Evolutionary conservation across 2,888 invertebrate genomes (phyloP).

Genomic region (Unio pictorum): DNA sequence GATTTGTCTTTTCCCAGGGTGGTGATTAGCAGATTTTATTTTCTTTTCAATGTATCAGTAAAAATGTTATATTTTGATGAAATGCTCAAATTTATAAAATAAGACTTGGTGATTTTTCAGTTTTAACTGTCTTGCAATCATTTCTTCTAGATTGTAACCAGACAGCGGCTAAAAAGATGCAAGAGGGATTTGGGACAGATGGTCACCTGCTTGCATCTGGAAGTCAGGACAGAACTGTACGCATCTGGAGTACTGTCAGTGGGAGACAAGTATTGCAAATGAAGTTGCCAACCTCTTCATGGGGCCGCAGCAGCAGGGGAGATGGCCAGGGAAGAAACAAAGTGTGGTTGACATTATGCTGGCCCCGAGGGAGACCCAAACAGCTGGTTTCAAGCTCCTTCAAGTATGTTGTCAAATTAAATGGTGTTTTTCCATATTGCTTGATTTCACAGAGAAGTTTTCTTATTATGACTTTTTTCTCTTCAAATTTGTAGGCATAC

Average conservation of each 20-base stretch:
- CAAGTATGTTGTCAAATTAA: constrained; percentile 32
- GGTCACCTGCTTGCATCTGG: constrained; percentile 79
- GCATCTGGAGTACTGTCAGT: constrained; percentile 61
- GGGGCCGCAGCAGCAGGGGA: constrained; percentile 30
- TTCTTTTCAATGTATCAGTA: no score
- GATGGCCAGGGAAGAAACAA: constrained; percentile 47
- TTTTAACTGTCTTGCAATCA: neutral
- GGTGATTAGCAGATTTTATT: no score
- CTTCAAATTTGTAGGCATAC: no score
- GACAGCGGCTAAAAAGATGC: neutral
- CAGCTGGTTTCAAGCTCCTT: constrained; percentile 57
- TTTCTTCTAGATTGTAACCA: neutral
- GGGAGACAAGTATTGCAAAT: constrained; percentile 51
- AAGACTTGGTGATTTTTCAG: no score
- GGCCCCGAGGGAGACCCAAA: constrained; percentile 73
- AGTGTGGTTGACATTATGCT: constrained; percentile 70
- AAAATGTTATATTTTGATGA: no score
- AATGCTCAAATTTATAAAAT: no score
- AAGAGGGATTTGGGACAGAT: constrained; percentile 41
- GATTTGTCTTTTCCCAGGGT: no score
- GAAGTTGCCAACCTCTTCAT: constrained; percentile 49
- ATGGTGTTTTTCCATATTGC: no score
- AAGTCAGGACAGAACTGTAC: constrained; percentile 77
- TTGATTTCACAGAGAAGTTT: neutral
- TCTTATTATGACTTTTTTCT: no score